These are phyloP conservation scores for Epistrophe eligans DNA, from an alignment of 2,888 invertebrate species.

Conservation along the genomic window DNA sequence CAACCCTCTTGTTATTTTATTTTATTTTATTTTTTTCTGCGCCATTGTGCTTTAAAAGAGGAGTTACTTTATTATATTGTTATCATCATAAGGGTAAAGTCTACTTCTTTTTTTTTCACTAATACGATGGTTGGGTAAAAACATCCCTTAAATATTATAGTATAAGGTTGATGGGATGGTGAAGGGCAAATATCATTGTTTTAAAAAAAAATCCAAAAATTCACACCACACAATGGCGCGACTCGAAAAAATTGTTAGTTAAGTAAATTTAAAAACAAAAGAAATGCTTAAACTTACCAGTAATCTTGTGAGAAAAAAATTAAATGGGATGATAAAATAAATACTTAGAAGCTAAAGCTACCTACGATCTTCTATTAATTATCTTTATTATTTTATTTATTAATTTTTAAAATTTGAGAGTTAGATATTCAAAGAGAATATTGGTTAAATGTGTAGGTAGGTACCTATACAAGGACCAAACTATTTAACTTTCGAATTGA, in stretches of 20 bases:
- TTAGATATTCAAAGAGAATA: too few species aligned
- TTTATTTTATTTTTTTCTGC: constrained; percentile 20
- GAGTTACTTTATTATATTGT: constrained; percentile 74
- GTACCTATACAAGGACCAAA: too few species aligned
- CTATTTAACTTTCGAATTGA: too few species aligned
- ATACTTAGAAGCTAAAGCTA: too few species aligned
- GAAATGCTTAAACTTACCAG: background rate
- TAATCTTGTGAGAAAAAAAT: background rate
- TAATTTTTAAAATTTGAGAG: too few species aligned
- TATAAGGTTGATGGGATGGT: background rate
- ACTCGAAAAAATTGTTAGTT: constrained; percentile 51
- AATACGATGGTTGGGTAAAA: background rate
- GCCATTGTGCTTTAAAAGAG: constrained; percentile 69
- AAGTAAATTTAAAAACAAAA: constrained; percentile 24
- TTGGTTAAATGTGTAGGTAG: too few species aligned
- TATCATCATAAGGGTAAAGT: constrained; percentile 63
- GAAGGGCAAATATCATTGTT: background rate
- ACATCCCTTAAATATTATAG: constrained; percentile 3
- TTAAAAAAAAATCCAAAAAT: constrained; percentile 27
- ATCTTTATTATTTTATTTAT: too few species aligned
- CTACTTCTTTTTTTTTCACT: constrained; percentile 41
- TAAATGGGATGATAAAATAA: background rate
- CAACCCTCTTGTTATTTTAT: constrained; percentile 45
- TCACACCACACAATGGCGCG: constrained; percentile 62
- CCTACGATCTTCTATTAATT: too few species aligned